phyloP scores from a whole-genome alignment of 2,888 invertebrate genomes.

The Lithophane socia region DNA sequence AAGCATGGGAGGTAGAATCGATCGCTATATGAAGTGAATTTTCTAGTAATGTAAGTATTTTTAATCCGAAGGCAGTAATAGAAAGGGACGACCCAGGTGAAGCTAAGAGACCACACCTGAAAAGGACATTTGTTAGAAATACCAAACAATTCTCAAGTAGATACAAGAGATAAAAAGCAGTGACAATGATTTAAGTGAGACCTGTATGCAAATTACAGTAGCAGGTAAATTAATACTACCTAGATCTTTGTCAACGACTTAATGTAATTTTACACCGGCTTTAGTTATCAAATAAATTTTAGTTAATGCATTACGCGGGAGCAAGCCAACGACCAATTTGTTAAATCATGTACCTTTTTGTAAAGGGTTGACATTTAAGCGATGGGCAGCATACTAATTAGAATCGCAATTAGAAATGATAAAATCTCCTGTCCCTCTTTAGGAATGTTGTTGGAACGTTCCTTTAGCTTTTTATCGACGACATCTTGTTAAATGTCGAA shows the following conservation, averaged over 20 bases:
- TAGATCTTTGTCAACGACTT: constrained; percentile 55
- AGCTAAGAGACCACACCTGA: not conserved
- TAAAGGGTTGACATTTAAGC: constrained; percentile 70
- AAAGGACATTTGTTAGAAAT: constrained; percentile 6
- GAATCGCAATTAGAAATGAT: constrained; percentile 74
- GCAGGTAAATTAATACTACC: constrained; percentile 48
- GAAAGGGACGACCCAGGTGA: not conserved
- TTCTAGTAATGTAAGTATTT: not conserved
- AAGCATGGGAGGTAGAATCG: not conserved
- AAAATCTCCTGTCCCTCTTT: constrained; percentile 66
- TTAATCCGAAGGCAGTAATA: not conserved
- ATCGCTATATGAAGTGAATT: not conserved
- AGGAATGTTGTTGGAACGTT: constrained; percentile 67
- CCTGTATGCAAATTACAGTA: constrained; percentile 53
- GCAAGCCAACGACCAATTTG: constrained; percentile 66
- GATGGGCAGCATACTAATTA: constrained; percentile 75
- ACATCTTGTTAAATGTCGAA: constrained; percentile 52
- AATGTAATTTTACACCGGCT: constrained; percentile 57
- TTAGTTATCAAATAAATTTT: constrained; percentile 60
- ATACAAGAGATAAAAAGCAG: constrained; percentile 38
- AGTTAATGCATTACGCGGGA: constrained; percentile 52
- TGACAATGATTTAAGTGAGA: constrained; percentile 52
- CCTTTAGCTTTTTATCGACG: constrained; percentile 53
- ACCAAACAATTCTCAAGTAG: constrained; percentile 18
- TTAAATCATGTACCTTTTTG: constrained; percentile 65